Evolutionary conservation across 2,888 invertebrate species (phyloP).

Genomic region (Itoplectis maculator): DNA sequence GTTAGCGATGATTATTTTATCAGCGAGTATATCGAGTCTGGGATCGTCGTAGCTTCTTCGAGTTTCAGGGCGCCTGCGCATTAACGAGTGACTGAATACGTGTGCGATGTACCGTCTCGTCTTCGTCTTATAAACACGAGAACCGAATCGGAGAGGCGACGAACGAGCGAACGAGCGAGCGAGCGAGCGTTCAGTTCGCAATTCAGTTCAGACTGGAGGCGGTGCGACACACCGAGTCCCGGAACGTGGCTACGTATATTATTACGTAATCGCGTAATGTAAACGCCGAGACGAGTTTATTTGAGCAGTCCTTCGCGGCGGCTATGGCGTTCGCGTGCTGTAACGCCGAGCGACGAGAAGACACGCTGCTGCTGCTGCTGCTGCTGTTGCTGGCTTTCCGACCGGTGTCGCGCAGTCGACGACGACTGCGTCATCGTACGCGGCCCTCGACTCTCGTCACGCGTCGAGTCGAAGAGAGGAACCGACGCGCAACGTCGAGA

Average conservation of each 20-base stretch:
- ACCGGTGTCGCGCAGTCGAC: constrained; percentile 32
- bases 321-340: background rate
- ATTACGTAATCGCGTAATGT: constrained; percentile 79
- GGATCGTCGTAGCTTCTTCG: constrained; percentile 18
- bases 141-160: background rate
- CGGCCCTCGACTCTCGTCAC: constrained; percentile 18
- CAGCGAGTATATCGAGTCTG: constrained; percentile 36
- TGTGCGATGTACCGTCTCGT: constrained; percentile 6
- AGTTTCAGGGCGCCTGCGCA: constrained; percentile 1
- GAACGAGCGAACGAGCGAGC: constrained; percentile 1
- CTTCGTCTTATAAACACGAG: constrained; percentile 50
- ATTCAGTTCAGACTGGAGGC: constrained; percentile 27
- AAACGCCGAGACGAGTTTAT: constrained; percentile 76
- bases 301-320: constrained; percentile 65
- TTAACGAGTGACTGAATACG: background rate
- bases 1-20: constrained; percentile 53
- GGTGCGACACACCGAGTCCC: constrained; percentile 31
- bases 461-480: constrained; percentile 20
- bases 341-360: background rate
- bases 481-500: constrained; percentile 24
- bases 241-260: constrained; percentile 67
- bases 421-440: constrained; percentile 34
- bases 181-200: background rate
- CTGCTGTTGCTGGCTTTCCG: constrained; percentile 72
- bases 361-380: too few relatives aligned